These are phyloP conservation scores for Ophthalmolycus amberensis DNA, from an alignment of 2,113 vertebrate species.

Conservation along the genomic window DNA sequence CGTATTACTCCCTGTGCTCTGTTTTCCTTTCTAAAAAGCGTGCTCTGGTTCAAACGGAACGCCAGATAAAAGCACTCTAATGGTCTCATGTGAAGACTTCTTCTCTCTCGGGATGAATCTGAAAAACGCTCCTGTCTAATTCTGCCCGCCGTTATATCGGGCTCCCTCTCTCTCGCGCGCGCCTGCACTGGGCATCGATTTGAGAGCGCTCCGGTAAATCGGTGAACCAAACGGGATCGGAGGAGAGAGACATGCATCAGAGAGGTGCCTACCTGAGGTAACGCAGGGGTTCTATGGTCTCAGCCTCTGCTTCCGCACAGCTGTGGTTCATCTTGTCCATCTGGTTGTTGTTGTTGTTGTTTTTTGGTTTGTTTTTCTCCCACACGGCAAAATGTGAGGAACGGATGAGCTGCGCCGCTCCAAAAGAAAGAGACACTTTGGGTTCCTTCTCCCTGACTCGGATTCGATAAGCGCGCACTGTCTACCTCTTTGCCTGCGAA, in stretches of 20 bases:
- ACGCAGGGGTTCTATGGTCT: conserved; percentile 82
- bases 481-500: conserved; percentile 51
- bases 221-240: neutral
- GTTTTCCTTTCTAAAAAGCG: conserved; percentile 12
- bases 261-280: conserved; percentile 82
- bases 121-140: neutral
- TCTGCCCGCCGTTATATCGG: neutral
- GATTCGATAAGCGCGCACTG: conserved; percentile 53
- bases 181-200: neutral
- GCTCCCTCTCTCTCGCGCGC: neutral
- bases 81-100: conserved; percentile 3
- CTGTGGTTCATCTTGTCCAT: conserved; percentile 85
- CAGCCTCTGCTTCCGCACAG: conserved; percentile 81
- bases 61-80: neutral
- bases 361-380: neutral
- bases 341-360: conserved; percentile 32
- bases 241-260: neutral
- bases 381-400: conserved; percentile 50
- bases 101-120: neutral
- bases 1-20: neutral
- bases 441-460: conserved; percentile 47
- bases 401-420: conserved; percentile 54
- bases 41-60: conserved; percentile 13
- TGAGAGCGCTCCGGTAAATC: neutral
- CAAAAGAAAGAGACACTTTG: conserved; percentile 44